Evolutionary conservation across 2,888 invertebrate genomes (phyloP), one percentile per base, ranked within the genome.

Genomic region (Epirrita christyi): DNA sequence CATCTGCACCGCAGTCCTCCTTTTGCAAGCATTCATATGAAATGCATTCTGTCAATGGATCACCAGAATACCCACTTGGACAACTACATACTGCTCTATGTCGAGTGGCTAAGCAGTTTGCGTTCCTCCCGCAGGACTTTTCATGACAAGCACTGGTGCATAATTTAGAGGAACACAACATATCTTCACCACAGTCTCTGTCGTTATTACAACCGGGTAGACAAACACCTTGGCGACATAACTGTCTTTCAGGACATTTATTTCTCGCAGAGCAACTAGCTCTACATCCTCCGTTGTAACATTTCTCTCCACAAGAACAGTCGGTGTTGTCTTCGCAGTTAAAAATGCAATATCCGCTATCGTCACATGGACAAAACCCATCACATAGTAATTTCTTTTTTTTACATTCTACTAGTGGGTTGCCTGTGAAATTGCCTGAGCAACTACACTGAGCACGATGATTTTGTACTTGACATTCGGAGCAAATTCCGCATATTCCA

Each of bases 391-490:
- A 87, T 54, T 94, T 94, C 46, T 96, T 95, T 79, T 94, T 94
- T 48, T 94, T 93, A 75, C 98, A 98, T 66, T 95, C 94, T 0
- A 95, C 94, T 5, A 96, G 90, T 2, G 98, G 96, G 85, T 98
- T 96, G 0, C 98, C 98, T 36, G 96, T 93, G 71, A 95, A 96
- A 75, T 96, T 95, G 46, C 93, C 90, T 2, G 97, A 95, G 72
- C 98, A 98, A 75, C 95, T 96, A 77, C 98, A 98, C 75, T 97
- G 96, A 0, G 96, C 95, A 28, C 96, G 95, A 76, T 98, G 98
- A 80, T 96, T 96, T 52, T 95, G 93, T 2, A 97, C 97, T 73
- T 94, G 93, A 73, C 98, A 98, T 49, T 94, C 93, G 13, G 97
- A 96, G 79, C 98, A 98, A 44, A 95, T 93, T 44, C 98, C 98